Base-by-base conservation (phyloP, 2,113 vertebrate genomes). In the Mobula hypostoma region DNA sequence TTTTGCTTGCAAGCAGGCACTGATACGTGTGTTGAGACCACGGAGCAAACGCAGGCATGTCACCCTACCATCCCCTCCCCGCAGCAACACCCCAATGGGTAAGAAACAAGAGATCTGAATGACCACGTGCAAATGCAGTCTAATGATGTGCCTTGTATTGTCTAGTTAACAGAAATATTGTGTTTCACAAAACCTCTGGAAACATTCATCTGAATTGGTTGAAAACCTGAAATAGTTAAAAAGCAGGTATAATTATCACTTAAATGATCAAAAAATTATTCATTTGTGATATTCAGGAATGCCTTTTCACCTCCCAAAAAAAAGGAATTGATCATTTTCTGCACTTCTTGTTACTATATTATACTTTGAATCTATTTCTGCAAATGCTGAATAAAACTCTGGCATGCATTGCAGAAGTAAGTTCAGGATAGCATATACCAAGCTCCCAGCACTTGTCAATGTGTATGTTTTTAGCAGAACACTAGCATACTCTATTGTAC, bases 71-170 rank as follows among this genome's bases (percentile, higher is more conserved):
- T 99, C 99, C 6, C 99, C 99, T 0, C 99, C 99, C 94, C 98
- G 98, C 94, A 99, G 99, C 96, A 99, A 99, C 96, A 99, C 99
- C 8, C 99, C 99, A 5, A 99, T 99, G 97, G 98, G 99, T 99
- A 97, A 40, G 96, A 27, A 21, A 70, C 15, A 29, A 88, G 87
- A n/a, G 14, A 93, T 72, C 36, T 27, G 40, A 72, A 70, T 70
- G 48, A 70, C 11, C 17, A 70, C 11, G 40, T 88, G 29, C 29
- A 90, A 15, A 66, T 66, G 85, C 61, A 7, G 1, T 61, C 0
- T 77, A 78, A 32, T 78, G 32, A 78, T 32, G 29, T 90, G n/a
- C 32, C 14, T n/a, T 66, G 27, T 66, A 90, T 15, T 90, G 29
- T 66, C 58, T 90, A n/a, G 12, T 90, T 66, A 66, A 61, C 61